Conservation (phyloP, 2,113 vertebrate species). For the Cariama cristata region DNA sequence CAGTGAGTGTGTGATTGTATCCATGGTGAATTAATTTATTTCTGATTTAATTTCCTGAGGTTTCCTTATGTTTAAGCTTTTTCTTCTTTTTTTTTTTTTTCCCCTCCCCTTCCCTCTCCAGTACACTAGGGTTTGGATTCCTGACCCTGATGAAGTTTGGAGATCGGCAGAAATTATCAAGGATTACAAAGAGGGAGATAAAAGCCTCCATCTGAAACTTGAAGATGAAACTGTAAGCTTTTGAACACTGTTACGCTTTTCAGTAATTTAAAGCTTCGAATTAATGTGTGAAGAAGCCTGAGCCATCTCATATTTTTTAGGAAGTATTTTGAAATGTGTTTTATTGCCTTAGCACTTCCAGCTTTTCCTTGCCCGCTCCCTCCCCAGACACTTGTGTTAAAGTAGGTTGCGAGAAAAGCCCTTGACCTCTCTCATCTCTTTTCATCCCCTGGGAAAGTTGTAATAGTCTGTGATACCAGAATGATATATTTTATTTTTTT, state of each 20-base stretch:
- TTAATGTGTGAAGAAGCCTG: neutral
- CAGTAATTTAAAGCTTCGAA: neutral
- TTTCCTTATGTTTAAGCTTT: neutral
- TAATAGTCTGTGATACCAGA: neutral
- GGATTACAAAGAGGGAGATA: slow-evolving; percentile 90
- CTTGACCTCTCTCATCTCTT: slow-evolving; percentile 16
- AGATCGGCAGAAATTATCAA: slow-evolving; percentile 86
- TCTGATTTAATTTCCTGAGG: neutral
- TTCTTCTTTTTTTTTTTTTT: neutral
- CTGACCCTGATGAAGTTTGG: slow-evolving; percentile 93
- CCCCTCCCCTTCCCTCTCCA: slow-evolving; percentile 44
- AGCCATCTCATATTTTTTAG: neutral
- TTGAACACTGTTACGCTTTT: neutral
- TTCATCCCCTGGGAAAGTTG: neutral
- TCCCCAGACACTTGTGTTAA: neutral
- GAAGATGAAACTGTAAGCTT: slow-evolving; percentile 92
- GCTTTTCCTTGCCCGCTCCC: neutral
- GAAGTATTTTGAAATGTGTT: neutral
- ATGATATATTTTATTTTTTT: accelerated
- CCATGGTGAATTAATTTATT: neutral
- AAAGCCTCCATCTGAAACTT: slow-evolving; percentile 83
- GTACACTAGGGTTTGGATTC: slow-evolving; percentile 95
- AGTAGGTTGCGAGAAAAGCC: neutral
- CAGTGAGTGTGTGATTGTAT: neutral
- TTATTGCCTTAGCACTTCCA: neutral